A percentile compares a stretch with the other conserved stretches of the same genome.
These are phyloP conservation scores for Eriocheir sinensis DNA, from an alignment of 1,140 invertebrate species.

Conservation along the genomic window DNA sequence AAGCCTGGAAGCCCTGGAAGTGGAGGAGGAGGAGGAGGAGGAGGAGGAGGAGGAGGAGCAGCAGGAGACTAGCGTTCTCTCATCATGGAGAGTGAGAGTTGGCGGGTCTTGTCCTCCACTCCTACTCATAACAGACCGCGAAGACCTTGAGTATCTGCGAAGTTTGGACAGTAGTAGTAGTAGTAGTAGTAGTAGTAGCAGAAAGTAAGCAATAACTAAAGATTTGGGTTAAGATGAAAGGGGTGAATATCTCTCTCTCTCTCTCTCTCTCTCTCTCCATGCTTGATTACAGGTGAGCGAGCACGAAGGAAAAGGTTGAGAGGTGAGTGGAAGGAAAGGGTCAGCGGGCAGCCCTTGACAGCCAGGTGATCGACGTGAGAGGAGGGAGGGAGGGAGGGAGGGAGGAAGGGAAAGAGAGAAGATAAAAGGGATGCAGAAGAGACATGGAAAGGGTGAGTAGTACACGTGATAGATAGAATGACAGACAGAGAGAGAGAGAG, in stretches of 20 bases:
- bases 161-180: background rate
- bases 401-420: background rate
- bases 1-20: background rate
- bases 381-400: background rate
- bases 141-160: background rate
- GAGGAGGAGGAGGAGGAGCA: slow-evolving; percentile 42
- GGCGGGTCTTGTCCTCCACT: background rate
- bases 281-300: too few species aligned
- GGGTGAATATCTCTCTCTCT: too few species aligned
- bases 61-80: slow-evolving; percentile 5
- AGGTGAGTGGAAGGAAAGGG: too few species aligned
- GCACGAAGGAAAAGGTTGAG: too few species aligned
- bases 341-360: too few species aligned
- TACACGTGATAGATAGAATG: background rate
- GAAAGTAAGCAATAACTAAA: too few species aligned
- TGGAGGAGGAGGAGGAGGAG: slow-evolving; percentile 45
- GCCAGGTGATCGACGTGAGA: background rate
- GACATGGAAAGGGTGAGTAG: background rate
- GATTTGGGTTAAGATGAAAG: too few species aligned
- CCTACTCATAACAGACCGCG: background rate
- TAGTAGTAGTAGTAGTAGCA: too few species aligned
- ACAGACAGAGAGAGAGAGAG: background rate
- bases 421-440: background rate
- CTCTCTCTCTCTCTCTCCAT: too few species aligned
- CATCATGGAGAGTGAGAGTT: slow-evolving; percentile 23